Base-by-base conservation (phyloP, 2,888 invertebrate species). In the Graphium colonna region DNA sequence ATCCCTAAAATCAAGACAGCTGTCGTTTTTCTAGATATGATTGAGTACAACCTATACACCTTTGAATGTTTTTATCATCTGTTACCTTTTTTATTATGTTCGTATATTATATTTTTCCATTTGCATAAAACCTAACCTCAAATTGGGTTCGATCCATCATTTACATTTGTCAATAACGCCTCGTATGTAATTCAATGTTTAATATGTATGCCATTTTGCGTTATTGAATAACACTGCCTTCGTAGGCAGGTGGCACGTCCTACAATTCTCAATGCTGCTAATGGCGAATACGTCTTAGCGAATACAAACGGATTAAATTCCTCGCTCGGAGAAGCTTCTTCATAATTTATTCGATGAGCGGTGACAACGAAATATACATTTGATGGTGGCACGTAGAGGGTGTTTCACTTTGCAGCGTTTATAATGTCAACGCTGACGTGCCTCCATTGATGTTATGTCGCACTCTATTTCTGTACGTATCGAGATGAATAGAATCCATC, bases 331-430 rank as follows among this genome's bases (percentile, higher is more conserved):
- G 58, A 51, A 40, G 48, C 49, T 52, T 53, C 50, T 60, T 60
- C 51, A 60, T 56, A 58, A 60, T 60, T 60, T 60, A 60, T 60
- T 60, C 56, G 56, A 58, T 58, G 57, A 60, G 56, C 51, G 58
- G 56, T 56, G 57, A 60, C 56, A 52, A 56, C 53, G 39, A 58
- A 56, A 58, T 60, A 57, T 50, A 56, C 52, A 51, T 57, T 53
- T 52, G 33, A 53, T 51, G 51, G 33, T 38, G 21, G 44, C 49
- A 45, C 45, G 45, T 28, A 28, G 18, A 17, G 31, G 13, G 48
- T 52, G 49, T 44, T 12, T 17, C n/a, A 7, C 36, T 38, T 44
- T 33, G 31, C 12, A 31, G 13, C 5, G 17, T 45, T 31, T 18
- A 28, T 28, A 26, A 45, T 13, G 17, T 10, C 21, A 9, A 10